Base-by-base conservation (phyloP, 2,888 invertebrate genomes). In the Drosophila picticornis region DNA sequence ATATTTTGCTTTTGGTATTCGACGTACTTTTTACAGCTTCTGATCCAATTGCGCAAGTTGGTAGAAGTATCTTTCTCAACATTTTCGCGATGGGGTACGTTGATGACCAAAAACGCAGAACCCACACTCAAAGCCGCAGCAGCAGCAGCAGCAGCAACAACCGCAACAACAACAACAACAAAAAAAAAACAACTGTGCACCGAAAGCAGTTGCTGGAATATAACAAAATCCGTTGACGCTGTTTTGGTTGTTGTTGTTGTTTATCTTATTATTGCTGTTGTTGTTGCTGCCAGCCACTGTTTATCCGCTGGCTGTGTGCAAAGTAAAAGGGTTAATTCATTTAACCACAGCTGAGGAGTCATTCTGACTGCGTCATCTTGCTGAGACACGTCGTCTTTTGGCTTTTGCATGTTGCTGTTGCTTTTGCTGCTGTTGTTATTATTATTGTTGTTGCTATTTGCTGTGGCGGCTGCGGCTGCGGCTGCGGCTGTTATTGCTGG, bases 261-360 rank as follows among this genome's bases (percentile, higher is more conserved):
- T 22, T 0, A 13, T 22, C 3, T 43, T 11, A 1, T 27, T 48
- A 7, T 25, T 48, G 7, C 3, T 46, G 6, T 60, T 75, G 71
- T 67, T 64, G 70, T 34, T 56, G 63, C 57, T 70, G 66, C 46
- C 56, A 57, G 72, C 34, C 56, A 51, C 59, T 62, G 78, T 53
- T 69, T 69, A 72, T 38, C 53, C 51, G 67, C 58, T 78, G 69
- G 66, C 53, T 80, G 73, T 83, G 71, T 65, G 75, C 85, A 87
- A 90, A 90, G 90, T 88, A 88, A 90, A 88, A 88, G 90, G 87
- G 87, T 90, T 88, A 88, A 88, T 88, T 88, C 87, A 90, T 88
- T 90, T 85, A 75, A 77, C 81, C 72, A 85, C 72, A 84, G 71
- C 68, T 70, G 68, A 71, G 71, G 65, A 74, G 75, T 48, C 69